Evolutionary conservation across 2,113 vertebrate genomes (phyloP).

Genomic region (Ranitomeya imitator): DNA sequence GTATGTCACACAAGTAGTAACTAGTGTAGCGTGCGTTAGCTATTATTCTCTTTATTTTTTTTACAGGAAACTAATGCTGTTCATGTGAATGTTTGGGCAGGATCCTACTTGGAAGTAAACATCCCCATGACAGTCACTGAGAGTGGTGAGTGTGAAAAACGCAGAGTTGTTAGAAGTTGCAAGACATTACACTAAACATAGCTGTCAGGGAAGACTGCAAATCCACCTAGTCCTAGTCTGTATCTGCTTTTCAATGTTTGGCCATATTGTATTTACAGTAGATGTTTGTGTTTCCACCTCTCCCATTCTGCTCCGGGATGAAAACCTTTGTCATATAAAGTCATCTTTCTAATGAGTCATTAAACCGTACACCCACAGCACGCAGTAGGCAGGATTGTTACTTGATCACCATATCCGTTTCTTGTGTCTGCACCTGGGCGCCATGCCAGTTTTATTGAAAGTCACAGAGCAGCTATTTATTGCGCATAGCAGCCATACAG

Average conservation of each 20-base stretch:
- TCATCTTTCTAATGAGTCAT: neutral
- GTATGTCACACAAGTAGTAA: too few relatives aligned
- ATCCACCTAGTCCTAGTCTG: neutral
- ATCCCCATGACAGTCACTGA: slow-evolving; percentile 95
- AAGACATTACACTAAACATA: neutral
- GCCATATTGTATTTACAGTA: neutral
- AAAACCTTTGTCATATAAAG: neutral
- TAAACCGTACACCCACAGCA: neutral
- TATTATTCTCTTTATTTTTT: neutral
- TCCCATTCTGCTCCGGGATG: neutral
- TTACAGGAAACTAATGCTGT: slow-evolving; percentile 95
- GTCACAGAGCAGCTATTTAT: neutral
- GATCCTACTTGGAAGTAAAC: slow-evolving; percentile 98
- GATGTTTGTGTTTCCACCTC: neutral
- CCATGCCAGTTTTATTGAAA: neutral
- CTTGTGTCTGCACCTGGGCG: neutral
- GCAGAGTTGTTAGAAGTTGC: neutral
- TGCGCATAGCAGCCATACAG: neutral
- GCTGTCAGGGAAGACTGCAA: neutral
- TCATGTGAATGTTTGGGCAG: slow-evolving; percentile 98
- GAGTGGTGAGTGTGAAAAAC: slow-evolving; percentile 78
- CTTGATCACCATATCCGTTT: neutral
- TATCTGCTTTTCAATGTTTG: neutral
- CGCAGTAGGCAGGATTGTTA: neutral
- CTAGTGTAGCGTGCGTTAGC: neutral